These are phyloP conservation scores for Burhinus bistriatus DNA, from an alignment of 2,113 vertebrate genomes.

Conservation along the genomic window DNA sequence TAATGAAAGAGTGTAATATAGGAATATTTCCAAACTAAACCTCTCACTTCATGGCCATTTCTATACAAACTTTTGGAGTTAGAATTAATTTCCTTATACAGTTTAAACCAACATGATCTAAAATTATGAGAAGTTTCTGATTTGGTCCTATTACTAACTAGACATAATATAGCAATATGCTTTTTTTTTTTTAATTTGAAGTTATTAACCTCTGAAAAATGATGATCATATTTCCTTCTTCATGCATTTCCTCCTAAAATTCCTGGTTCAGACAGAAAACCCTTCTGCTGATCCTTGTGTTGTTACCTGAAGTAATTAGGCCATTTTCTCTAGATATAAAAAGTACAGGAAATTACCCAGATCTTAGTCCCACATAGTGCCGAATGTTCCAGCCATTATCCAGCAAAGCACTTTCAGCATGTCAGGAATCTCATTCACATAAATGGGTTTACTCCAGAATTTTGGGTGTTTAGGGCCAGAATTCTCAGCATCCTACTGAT, in stretches of 20 bases:
- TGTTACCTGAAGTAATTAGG: neutral
- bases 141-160: neutral
- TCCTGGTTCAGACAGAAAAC: neutral
- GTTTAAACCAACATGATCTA: neutral
- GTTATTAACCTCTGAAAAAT: neutral
- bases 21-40: neutral
- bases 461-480: neutral
- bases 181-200: neutral
- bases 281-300: neutral
- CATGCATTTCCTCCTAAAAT: neutral
- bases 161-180: neutral
- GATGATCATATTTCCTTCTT: neutral
- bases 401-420: neutral
- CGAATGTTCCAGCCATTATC: neutral
- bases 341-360: neutral
- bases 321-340: neutral
- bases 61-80: neutral
- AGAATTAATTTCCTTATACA: neutral
- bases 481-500: neutral
- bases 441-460: neutral
- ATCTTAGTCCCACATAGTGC: neutral
- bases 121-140: neutral
- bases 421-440: neutral
- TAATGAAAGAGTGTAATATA: neutral
- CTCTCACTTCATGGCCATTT: neutral